phyloP scores from a whole-genome alignment of 2,888 invertebrate genomes.

The Ennomos fuscantarius region DNA sequence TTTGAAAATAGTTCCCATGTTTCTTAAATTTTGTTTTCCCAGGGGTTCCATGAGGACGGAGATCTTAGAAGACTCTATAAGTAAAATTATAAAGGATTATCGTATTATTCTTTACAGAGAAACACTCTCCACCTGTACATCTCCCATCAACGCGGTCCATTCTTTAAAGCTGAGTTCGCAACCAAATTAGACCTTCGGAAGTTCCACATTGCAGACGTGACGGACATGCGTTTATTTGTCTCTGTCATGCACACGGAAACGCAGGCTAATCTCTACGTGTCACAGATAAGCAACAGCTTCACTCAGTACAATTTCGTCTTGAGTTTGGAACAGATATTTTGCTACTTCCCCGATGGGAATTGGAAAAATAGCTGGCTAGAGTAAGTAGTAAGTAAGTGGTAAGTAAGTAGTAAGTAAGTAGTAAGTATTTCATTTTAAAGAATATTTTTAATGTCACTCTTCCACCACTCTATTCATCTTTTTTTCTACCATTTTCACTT shows the following conservation, averaged over 20 bases:
- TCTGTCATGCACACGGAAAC: conserved; percentile 92
- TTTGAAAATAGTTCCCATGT: no score
- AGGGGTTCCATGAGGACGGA: no score
- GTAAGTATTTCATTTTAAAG: conserved; percentile 57
- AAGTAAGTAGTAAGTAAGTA: no score
- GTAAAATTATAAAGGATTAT: background rate
- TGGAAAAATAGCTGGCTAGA: conserved; percentile 93
- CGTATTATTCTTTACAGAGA: conserved; percentile 55
- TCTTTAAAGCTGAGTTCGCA: conserved; percentile 91
- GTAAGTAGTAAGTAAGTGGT: no score
- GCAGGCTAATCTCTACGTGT: conserved; percentile 92
- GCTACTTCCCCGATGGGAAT: conserved; percentile 92
- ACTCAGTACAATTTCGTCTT: conserved; percentile 89
- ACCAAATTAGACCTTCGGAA: conserved; percentile 87
- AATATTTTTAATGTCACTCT: no score
- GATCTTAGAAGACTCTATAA: no score
- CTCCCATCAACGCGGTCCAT: conserved; percentile 89
- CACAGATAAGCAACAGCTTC: conserved; percentile 87
- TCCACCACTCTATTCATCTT: no score
- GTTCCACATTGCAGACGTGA: conserved; percentile 94
- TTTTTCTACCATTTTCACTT: no score
- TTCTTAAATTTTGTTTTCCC: no score
- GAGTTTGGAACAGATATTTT: conserved; percentile 92
- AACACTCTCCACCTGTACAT: conserved; percentile 88
- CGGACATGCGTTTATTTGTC: conserved; percentile 91